Evolutionary conservation across 2,113 vertebrate genomes (phyloP).

Genomic region (Phycodurus eques): DNA sequence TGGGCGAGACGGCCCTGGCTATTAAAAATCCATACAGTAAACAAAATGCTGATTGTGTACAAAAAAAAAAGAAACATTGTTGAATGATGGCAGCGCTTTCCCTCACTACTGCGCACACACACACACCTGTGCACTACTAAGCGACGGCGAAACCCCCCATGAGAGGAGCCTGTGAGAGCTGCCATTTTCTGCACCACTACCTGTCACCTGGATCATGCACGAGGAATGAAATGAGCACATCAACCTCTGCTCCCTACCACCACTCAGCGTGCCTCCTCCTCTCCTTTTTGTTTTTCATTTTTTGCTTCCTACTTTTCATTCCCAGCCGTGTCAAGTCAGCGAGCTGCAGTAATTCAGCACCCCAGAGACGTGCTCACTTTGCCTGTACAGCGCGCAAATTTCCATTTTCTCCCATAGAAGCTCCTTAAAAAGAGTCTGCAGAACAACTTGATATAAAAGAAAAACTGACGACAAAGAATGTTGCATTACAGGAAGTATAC

Average conservation of each 20-base stretch:
- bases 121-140: conserved; percentile 25
- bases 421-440: conserved; percentile 5
- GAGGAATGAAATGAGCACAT: conserved; percentile 38
- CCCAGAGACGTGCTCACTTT: conserved; percentile 38
- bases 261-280: not conserved
- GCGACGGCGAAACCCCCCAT: conserved; percentile 24
- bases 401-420: conserved; percentile 20
- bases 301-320: conserved; percentile 21
- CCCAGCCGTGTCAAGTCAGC: conserved; percentile 51
- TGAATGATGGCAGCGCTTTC: conserved; percentile 32
- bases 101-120: conserved; percentile 7
- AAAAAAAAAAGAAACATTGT: conserved; percentile 39
- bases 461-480: not conserved
- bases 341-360: conserved; percentile 48
- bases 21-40: conserved; percentile 22
- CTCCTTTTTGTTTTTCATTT: not conserved
- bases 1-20: conserved; percentile 10
- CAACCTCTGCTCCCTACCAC: conserved; percentile 30
- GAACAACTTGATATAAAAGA: conserved; percentile 2
- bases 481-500: not conserved
- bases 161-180: conserved; percentile 54
- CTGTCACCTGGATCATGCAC: conserved; percentile 62
- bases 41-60: conserved; percentile 21
- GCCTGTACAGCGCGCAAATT: conserved; percentile 17
- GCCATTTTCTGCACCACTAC: conserved; percentile 65